Base-by-base conservation (phyloP, 2,888 invertebrate species). In the Pachliopta kotzebuea region DNA sequence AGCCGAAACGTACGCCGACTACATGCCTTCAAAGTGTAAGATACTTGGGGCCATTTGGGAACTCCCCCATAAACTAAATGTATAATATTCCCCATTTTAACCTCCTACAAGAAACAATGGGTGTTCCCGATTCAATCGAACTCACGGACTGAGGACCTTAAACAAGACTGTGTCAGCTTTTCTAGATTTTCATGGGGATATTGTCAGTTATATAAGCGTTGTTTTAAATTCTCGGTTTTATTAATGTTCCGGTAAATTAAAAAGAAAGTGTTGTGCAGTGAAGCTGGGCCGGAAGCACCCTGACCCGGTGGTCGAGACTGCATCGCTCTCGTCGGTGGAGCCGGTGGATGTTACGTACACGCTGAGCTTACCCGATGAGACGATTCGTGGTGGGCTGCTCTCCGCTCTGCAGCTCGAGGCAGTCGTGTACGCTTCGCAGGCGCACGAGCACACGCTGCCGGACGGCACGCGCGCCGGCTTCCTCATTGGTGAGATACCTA, bases 301-400 rank as follows among this genome's bases (percentile, higher is more conserved):
- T 0, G 99, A 99, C 90, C 96, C 98, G 0, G 99, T 99, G 8
- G 99, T 99, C 11, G 99, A 99, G 87, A 99, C 99, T 0, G 98
- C 98, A 11, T 99, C 99, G 0, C 92, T 99, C 55, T 98, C 98
- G 0, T 98, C 98, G 50, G 98, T 99, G 60, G 97, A 97, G 77
- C 98, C 99, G 0, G 96, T 97, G 1, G 98, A 99, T 84, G 96
- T 98, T 62, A 96, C 96, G 92, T 99, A 99, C 89, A 93, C 94
- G 71, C 71, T 96, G 60, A 96, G 97, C 14, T 93, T 97, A 73
- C 98, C 99, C 0, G 95, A 95, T 63, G 95, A 97, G 72, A 95
- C 96, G 0, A 95, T 99, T 64, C 95, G 96, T 78, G 93, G 93
- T 62, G 98, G 98, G 0, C 93, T 96, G 65, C 93, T 99, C 69